Percentiles rank a stretch among this genome's conserved stretches.
Evolutionary conservation across 92 coral and sea anemone genomes (phyloP).

Genomic region (Parazoanthus darwini): DNA sequence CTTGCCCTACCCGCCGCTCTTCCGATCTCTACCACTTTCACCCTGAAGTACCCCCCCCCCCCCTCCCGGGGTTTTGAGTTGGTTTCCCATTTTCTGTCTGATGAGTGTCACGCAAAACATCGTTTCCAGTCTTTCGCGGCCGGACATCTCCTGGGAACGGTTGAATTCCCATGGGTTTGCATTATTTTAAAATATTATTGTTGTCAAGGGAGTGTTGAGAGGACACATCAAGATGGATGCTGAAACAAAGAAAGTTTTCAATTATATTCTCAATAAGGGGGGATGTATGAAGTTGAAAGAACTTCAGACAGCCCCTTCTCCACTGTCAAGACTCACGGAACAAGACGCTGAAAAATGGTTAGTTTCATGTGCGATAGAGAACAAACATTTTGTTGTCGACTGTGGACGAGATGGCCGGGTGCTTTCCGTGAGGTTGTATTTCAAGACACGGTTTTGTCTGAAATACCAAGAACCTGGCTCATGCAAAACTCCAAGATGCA

Average conservation of each 20-base stretch:
- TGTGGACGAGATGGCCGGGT: conserved; percentile 29
- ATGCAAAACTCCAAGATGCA: conserved; percentile 36
- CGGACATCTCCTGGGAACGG: too few relatives aligned
- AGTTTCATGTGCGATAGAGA: conserved; percentile 31
- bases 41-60: too few relatives aligned
- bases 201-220: too few relatives aligned
- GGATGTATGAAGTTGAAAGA: conserved; percentile 52
- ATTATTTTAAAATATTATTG: too few relatives aligned
- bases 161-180: too few relatives aligned
- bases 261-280: conserved; percentile 58
- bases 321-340: conserved; percentile 45
- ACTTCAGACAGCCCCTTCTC: conserved; percentile 67
- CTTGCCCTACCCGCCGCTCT: too few relatives aligned
- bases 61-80: too few relatives aligned
- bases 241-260: conserved; percentile 58
- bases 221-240: conserved; percentile 22
- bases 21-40: too few relatives aligned
- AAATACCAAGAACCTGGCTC: conserved; percentile 46
- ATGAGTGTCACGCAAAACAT: too few relatives aligned
- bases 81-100: too few relatives aligned
- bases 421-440: conserved; percentile 23
- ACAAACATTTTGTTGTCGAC: conserved; percentile 39
- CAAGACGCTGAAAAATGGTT: conserved; percentile 58
- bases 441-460: conserved; percentile 58
- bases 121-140: too few relatives aligned